Evolutionary conservation across 2,888 invertebrate genomes (phyloP), one percentile per base, ranked within the genome.

Genomic region (Atethmia centrago): DNA sequence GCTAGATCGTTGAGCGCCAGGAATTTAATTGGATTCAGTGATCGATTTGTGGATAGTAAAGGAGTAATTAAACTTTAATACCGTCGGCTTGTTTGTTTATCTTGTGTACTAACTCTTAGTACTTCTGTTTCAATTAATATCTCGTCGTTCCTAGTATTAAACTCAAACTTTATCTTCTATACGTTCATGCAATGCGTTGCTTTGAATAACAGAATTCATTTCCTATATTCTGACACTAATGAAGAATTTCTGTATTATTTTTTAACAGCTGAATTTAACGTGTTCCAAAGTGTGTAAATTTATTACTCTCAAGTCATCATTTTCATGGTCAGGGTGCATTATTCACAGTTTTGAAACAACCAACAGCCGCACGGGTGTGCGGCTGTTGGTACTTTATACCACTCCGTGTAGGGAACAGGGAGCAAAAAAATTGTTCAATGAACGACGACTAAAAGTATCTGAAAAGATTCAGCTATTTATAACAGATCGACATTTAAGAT

Each of bases 291-390:
- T 71, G 51, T 76, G 61, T 66, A 74, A 81, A 81, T 79, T n/a
- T 76, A 84, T 79, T 79, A 61, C 81, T 64, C 40, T 69, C 58
- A 58, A 73, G 71, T 77, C 74, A 77, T 82, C 59, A 84, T 68
- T 77, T 77, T 71, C 72, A 77, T 31, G 68, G 76, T 56, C 69
- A 69, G 61, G 31, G 64, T 72, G 73, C 77, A 80, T 77, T 84
- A 84, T 77, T 74, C 71, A 66, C 51, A 82, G 75, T 73, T 71
- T 77, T 77, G 70, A 75, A 77, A 78, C 80, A 80, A n/a, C n/a
- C n/a, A n/a, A n/a, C n/a, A n/a, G n/a, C 71, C 51, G 42, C 47
- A 58, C 47, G 40, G 63, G 71, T 71, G 67, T 58, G n/a, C 47
- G 21, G 14, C 56, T 49, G 64, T 64, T 12, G 69, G 75, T 73